Evolutionary conservation across 2,888 invertebrate species (phyloP).

Genomic region (Diarsia rubi): DNA sequence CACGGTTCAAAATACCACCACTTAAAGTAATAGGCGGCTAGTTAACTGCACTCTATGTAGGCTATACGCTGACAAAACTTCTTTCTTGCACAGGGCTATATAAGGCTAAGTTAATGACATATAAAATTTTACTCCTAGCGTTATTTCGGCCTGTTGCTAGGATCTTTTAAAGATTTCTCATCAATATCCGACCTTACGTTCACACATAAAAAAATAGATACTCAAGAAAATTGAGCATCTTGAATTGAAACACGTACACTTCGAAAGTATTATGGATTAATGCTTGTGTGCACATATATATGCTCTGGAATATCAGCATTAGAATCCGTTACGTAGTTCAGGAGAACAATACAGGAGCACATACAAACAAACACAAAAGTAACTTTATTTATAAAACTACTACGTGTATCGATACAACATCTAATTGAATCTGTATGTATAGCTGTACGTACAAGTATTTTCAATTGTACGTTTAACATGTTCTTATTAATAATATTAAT

Average conservation of each 20-base stretch:
- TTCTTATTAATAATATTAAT: too few species aligned
- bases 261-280: background rate
- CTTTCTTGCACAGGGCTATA: background rate
- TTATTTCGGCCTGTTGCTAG: conserved; percentile 29
- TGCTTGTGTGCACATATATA: background rate
- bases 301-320: background rate
- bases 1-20: too few species aligned
- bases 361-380: background rate
- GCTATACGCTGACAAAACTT: too few species aligned
- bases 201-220: background rate
- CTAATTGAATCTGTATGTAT: background rate
- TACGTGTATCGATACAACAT: background rate
- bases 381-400: background rate
- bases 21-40: too few species aligned
- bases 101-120: background rate
- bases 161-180: background rate
- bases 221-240: background rate
- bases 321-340: background rate
- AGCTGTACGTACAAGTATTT: too few species aligned
- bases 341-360: background rate
- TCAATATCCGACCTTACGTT: background rate
- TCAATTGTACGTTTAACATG: background rate
- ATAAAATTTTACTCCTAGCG: conserved; percentile 18
- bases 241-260: background rate
- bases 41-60: too few species aligned